Conservation (phyloP, 2,888 invertebrate genomes). For the Norana najaformis region DNA sequence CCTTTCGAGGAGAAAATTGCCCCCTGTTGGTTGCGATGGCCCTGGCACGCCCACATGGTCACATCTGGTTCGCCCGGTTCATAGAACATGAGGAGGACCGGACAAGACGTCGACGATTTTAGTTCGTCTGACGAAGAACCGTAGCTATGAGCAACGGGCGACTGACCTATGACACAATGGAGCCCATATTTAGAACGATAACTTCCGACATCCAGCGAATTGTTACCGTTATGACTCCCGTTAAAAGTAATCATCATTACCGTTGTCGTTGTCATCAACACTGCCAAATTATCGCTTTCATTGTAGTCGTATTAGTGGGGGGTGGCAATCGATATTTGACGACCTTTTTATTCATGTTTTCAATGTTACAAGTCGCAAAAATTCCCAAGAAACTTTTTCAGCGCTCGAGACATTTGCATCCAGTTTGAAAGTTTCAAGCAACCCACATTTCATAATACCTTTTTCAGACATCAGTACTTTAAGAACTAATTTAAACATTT, state of each 20-base stretch:
- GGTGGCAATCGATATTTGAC: neutral
- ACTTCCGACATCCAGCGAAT: neutral
- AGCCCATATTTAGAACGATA: neutral
- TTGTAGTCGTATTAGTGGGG: too few relatives aligned
- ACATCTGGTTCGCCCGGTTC: neutral
- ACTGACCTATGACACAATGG: neutral
- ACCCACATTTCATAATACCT: neutral
- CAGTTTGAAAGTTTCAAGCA: neutral
- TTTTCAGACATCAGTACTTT: too few relatives aligned
- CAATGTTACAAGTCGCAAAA: neutral
- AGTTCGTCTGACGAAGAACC: neutral
- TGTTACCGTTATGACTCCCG: neutral
- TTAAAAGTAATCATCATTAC: neutral
- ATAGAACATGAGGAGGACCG: neutral
- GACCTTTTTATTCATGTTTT: neutral
- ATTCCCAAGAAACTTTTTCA: neutral
- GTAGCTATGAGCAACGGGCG: neutral
- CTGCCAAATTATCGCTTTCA: neutral
- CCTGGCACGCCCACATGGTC: slow-evolving; percentile 17
- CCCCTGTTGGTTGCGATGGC: slow-evolving; percentile 23
- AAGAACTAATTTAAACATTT: too few relatives aligned
- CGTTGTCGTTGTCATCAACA: neutral
- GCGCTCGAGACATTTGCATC: neutral
- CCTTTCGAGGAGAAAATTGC: neutral
- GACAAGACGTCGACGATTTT: neutral